phyloP scores from a whole-genome alignment of 2,797 vertebrate genomes.

The Falco rusticolus region DNA sequence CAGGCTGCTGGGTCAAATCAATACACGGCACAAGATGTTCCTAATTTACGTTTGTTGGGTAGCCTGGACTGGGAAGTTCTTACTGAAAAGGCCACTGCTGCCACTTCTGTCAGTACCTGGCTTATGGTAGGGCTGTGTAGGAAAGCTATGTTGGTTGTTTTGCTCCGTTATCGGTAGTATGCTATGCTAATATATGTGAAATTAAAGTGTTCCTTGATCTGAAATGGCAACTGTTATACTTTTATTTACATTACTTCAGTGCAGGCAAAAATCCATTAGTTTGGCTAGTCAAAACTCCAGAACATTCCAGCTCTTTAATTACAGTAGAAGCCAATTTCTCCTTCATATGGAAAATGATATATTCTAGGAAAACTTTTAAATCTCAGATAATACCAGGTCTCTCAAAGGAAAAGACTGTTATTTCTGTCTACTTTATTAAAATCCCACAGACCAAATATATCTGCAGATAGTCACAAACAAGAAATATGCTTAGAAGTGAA shows the following conservation, averaged over 20 bases:
- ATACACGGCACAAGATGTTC: not conserved
- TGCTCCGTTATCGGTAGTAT: not conserved
- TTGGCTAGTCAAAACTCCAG: not conserved
- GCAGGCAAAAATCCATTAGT: not conserved
- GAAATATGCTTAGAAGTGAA: not conserved
- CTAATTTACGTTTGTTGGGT: fast-evolving
- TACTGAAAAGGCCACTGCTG: not conserved
- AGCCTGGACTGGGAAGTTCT: not conserved
- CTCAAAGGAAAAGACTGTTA: not conserved
- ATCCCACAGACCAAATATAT: not conserved
- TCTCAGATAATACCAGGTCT: not conserved
- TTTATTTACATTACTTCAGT: not conserved
- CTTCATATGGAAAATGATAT: not conserved
- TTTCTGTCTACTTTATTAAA: not conserved
- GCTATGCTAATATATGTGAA: not conserved
- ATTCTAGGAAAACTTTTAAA: not conserved
- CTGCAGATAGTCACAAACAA: not conserved
- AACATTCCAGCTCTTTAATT: not conserved
- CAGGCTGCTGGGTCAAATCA: not conserved
- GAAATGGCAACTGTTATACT: not conserved
- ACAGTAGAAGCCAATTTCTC: not conserved
- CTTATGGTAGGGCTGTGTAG: not conserved
- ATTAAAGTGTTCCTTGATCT: not conserved
- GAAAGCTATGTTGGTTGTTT: not conserved
- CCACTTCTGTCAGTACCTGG: not conserved